Conservation (phyloP, 2,113 vertebrate genomes). For the Atractosteus spatula region DNA sequence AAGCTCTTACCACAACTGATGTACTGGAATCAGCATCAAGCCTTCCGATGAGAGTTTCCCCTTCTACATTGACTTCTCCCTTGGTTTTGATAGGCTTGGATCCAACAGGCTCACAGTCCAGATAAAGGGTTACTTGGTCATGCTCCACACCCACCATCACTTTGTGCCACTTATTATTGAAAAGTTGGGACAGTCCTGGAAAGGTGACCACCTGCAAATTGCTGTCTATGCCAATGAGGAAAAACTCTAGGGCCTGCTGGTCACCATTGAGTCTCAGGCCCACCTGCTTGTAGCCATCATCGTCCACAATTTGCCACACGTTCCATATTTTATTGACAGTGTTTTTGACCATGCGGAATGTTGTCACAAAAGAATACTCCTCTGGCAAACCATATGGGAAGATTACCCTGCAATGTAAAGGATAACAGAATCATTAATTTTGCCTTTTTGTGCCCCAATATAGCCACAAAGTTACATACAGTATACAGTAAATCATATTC, state of each 20-base stretch:
- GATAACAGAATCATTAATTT: too few species aligned
- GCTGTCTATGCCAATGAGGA: conserved; percentile 66
- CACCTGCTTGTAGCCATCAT: conserved; percentile 65
- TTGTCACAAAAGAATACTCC: conserved; percentile 74
- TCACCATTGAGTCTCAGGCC: conserved; percentile 71
- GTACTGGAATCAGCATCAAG: conserved; percentile 64
- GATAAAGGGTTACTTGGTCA: conserved; percentile 66
- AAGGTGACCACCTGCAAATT: conserved; percentile 70
- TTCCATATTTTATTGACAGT: conserved; percentile 74
- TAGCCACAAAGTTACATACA: not conserved
- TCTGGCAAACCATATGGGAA: conserved; percentile 73
- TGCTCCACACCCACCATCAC: conserved; percentile 74
- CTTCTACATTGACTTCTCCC: conserved; percentile 68
- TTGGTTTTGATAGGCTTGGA: conserved; percentile 70
- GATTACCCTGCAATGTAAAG: conserved; percentile 53
- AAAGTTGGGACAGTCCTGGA: conserved; percentile 68
- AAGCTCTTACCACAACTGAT: conserved; percentile 69
- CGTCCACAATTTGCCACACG: conserved; percentile 72
- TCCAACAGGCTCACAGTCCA: conserved; percentile 74
- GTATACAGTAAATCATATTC: not conserved
- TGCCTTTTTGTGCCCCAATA: not conserved
- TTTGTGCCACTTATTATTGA: conserved; percentile 79
- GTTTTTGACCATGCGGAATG: conserved; percentile 77
- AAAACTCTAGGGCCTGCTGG: conserved; percentile 73
- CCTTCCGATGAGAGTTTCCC: conserved; percentile 71